These are phyloP conservation scores for Ceyx cyanopectus DNA, from an alignment of 2,113 vertebrate genomes.

Conservation along the genomic window DNA sequence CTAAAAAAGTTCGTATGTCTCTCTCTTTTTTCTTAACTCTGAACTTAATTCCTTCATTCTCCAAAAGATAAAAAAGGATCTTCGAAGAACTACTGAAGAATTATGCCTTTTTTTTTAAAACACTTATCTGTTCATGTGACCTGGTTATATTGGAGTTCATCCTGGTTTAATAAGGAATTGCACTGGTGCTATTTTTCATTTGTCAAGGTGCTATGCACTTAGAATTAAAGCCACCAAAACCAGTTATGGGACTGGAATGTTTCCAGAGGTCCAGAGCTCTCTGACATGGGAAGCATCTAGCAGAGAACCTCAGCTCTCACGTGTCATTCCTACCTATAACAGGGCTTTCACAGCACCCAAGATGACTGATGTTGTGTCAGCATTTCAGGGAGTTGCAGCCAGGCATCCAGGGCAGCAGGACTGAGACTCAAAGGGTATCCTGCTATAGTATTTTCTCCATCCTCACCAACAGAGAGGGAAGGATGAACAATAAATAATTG, in stretches of 20 bases:
- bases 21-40: neutral
- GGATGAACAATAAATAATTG: neutral
- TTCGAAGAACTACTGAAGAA: neutral
- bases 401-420: neutral
- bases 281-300: neutral
- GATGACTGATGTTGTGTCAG: neutral
- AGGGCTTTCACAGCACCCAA: neutral
- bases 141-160: neutral
- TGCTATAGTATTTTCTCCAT: neutral
- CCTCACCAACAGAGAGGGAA: neutral
- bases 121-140: neutral
- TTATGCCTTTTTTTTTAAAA: neutral
- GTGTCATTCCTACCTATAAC: neutral
- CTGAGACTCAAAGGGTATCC: accelerated
- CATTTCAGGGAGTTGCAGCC: neutral
- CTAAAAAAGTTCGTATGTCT: neutral
- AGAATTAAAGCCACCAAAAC: neutral
- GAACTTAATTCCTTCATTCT: neutral
- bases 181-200: neutral
- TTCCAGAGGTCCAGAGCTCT: neutral
- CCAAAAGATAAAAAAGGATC: neutral
- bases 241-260: neutral
- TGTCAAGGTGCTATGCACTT: neutral
- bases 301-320: neutral
- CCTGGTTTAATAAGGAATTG: neutral